Evolutionary conservation across 1,140 invertebrate species (phyloP), one percentile per base, ranked within the genome.

Genomic region (Zaprionus lachaisei): DNA sequence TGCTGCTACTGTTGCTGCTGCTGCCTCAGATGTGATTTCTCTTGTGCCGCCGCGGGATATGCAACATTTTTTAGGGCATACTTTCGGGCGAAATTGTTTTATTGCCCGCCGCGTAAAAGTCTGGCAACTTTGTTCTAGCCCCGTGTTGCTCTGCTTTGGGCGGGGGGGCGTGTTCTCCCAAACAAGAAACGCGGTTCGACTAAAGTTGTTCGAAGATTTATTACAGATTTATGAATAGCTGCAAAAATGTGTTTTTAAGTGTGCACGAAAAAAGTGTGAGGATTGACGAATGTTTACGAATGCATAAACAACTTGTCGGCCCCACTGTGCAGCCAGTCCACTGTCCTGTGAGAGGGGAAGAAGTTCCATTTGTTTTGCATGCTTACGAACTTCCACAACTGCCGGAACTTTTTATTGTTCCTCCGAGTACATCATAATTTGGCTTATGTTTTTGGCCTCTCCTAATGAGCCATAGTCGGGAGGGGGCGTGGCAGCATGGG

Each of bases 71-170:
- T 73, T 81, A 72, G 72, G 47, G 79, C 54, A 44, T 41, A 69
- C 67, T 83, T 54, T 68, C 31, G 41, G 70, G 56, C 24, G 26
- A 69, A 60, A 60, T 28, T 78, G 70, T 67, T 87, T 89, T 87
- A 89, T 75, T 79, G 65, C 49, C 38, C 47, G 57, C 44, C 65
- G 62, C 44, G 65, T 31, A 22, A 51, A 57, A 75, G 49, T 75
- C 58, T 61, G 41, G 51, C 38, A 70, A 75, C 51, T 75, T 70
- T 70, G 60, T 28, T 55, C 31, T 49, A 5, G 28, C 15, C 47
- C 64, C 56, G 56, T 62, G 49, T 41, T 66, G 4, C 11, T 26
- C 5, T 7, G 6, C 5, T 1, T 28, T 28, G 26, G 1, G 6
- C 26, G 26, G 6, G 6, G 6, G 26, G 26, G 26, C 26, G 6